Evolutionary conservation across 1,140 invertebrate species (phyloP), one percentile per base, ranked within the genome.

Genomic region (Drosophila willistoni): DNA sequence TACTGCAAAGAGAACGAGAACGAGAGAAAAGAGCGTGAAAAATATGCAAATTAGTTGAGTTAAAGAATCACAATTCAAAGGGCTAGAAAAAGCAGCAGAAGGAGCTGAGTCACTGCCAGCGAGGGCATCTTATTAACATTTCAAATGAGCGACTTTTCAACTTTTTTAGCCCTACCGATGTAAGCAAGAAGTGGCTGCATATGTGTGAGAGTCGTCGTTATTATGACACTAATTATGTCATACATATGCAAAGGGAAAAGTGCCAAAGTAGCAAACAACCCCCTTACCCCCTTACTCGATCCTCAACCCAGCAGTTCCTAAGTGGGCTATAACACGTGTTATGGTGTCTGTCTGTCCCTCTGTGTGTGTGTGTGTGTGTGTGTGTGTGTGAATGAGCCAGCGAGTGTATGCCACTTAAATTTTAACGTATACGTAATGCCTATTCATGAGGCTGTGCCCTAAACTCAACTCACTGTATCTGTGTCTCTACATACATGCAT

Each of bases 221-320:
- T 87, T 89, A 89, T 87, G 75, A 73, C 71, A 87, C 83, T 89
- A 89, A 87, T 87, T 89, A 87, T 89, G 83, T 89, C 80, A 84
- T 87, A 89, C 84, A 87, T 87, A 89, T 84, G 84, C 84, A 89
- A 77, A 81, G 9, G 7, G 7, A 19, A 47, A 51, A 51, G 44
- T 83, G 80, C 83, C 83, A 77, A 81, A 87, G 79, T 84, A 71
- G 84, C 83, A 89, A 89, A 89, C 85, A 87, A 84, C 65, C 68
- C 69, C 68, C 59, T 42, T 19, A 14, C 3, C 19, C 29, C 39
- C 65, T 51, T n/a, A n/a, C 60, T 33, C 41, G 25, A 22, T 44
- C 14, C 41, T 12, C 34, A 36, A 10, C 12, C 10, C 36, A 25
- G 4, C 36, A 25, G 41, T 47, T 22, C 44, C 19, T 51, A 51